Base-by-base conservation (phyloP, 2,888 invertebrate species). In the Mystacides longicornis region DNA sequence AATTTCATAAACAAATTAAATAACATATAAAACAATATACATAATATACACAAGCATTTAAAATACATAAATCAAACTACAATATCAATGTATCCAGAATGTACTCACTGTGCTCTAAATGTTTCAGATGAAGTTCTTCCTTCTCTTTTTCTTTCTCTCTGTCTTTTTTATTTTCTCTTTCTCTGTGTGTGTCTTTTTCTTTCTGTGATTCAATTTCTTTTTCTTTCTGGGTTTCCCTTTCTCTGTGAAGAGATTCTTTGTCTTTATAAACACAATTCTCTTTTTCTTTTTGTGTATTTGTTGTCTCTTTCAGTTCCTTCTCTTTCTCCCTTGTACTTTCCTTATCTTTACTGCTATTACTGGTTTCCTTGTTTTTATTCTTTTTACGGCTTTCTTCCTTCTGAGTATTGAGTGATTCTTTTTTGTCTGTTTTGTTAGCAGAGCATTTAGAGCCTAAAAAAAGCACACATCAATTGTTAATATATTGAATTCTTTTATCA, bases 331-430 rank as follows among this genome's bases (percentile, higher is more conserved):
- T 50, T 11, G 16, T 21, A 18, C n/a, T 37, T 27, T 55, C 55
- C 16, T 55, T 51, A 20, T 51, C 43, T 42, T 20, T 55, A 16
- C 16, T 14, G 3, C 16, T 14, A 7, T 16, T 37, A 22, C 48
- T 51, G n/a, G 31, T 43, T 46, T 52, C 52, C 14, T 52, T 55
- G 11, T 56, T 58, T 55, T 45, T 58, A 42, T 70, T 72, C 68
- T 69, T 74, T 65, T 65, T 72, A 59, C 67, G 73, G 19, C 65
- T 66, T 60, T 78, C 77, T 69, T 79, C 78, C 69, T 72, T 74
- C 68, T 74, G 65, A 56, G 69, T 68, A 65, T 66, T 75, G 65
- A 76, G 74, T 69, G 65, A 65, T 55, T 67, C 65, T 58, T 76
- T 76, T 65, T 74, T 77, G 64, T 79, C 78, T 65, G 67, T 72